These are phyloP conservation scores for Holothuria glaberrima DNA, from an alignment of 35 echinoderm and acorn worm species.

Conservation along the genomic window DNA sequence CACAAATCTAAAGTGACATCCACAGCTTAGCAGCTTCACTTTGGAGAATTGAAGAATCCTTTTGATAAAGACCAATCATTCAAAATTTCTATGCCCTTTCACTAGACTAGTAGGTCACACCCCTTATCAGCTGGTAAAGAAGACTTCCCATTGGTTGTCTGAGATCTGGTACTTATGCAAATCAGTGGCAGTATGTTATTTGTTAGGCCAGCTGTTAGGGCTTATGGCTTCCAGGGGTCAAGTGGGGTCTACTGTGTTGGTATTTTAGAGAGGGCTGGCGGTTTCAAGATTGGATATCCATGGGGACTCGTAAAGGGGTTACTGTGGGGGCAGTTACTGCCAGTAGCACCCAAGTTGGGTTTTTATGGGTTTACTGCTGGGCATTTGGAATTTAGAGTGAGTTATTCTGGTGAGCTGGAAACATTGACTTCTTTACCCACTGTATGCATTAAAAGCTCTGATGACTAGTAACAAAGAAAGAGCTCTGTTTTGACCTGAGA, in stretches of 20 bases:
- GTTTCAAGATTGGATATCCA: neutral
- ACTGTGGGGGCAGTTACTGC: constrained; percentile 29
- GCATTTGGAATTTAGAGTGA: constrained; percentile 6
- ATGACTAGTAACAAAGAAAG: too few species aligned
- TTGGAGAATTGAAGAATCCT: constrained; percentile 3
- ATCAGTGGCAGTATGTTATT: neutral
- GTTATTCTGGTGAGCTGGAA: neutral
- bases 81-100: neutral
- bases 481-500: too few species aligned
- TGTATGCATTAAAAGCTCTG: too few species aligned
- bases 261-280: neutral
- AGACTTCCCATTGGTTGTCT: neutral
- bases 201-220: constrained; percentile 9
- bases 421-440: too few species aligned
- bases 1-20: constrained; percentile 6
- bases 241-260: constrained; percentile 6
- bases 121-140: neutral
- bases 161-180: constrained; percentile 1
- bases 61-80: neutral
- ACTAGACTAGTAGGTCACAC: neutral
- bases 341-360: neutral
- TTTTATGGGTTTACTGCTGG: constrained; percentile 22
- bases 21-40: neutral
- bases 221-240: constrained; percentile 2
- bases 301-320: constrained; percentile 16